Evolutionary conservation across 2,113 vertebrate genomes (phyloP).

Genomic region (Illadopsis cleaveri): DNA sequence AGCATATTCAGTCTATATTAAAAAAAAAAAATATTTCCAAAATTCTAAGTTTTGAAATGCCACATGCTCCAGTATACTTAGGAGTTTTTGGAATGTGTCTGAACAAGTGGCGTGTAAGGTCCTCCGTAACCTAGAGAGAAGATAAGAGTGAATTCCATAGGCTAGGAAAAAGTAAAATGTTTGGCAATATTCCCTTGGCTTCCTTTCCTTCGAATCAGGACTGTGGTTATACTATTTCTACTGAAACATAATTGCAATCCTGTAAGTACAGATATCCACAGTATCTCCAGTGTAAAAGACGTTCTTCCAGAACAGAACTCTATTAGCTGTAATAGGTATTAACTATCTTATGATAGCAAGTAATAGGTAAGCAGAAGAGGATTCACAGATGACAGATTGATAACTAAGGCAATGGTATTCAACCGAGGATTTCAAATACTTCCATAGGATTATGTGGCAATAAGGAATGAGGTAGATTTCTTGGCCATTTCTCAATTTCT

Average conservation of each 20-base stretch:
- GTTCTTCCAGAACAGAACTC: background rate
- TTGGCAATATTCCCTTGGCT: background rate
- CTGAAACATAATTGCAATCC: background rate
- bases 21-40: background rate
- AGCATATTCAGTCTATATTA: background rate
- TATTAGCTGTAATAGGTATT: background rate
- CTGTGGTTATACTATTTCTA: background rate
- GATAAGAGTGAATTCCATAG: background rate
- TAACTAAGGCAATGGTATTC: background rate
- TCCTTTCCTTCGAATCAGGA: background rate
- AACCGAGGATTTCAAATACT: background rate
- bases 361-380: background rate
- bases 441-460: background rate
- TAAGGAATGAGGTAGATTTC: background rate
- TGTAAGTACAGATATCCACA: background rate
- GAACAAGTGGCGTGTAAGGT: background rate
- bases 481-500: background rate
- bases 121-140: background rate
- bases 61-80: background rate
- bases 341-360: background rate
- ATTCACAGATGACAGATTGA: background rate
- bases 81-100: background rate
- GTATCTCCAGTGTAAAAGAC: background rate
- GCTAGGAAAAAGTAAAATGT: background rate
- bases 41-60: background rate